Conservation (phyloP, 2,113 vertebrate species). For the Pangasianodon gigas region DNA sequence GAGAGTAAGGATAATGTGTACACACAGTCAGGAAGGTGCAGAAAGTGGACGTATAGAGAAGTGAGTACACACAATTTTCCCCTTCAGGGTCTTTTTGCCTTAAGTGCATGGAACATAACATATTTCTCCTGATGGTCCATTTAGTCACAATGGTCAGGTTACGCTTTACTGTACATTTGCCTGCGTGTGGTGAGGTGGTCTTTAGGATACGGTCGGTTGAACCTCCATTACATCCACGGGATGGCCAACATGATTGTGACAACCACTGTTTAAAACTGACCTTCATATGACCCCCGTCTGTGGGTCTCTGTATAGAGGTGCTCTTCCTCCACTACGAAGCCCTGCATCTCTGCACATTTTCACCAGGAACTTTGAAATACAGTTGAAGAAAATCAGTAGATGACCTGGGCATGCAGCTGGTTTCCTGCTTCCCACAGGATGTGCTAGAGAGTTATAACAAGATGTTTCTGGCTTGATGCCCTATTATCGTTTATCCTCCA, state of each 20-base stretch:
- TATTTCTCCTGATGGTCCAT: constrained; percentile 19
- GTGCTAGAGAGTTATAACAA: constrained; percentile 23
- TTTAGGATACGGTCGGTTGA: neutral
- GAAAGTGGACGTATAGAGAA: neutral
- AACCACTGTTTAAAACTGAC: neutral
- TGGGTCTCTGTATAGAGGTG: neutral
- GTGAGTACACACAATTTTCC: neutral
- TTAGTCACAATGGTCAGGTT: constrained; percentile 28
- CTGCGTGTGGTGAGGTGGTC: constrained; percentile 8
- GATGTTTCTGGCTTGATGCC: constrained; percentile 18
- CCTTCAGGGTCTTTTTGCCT: neutral
- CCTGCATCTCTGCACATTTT: neutral
- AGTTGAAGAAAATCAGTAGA: neutral
- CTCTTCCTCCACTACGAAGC: neutral
- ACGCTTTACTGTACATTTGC: constrained; percentile 1
- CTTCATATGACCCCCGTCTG: constrained; percentile 1
- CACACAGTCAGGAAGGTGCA: neutral
- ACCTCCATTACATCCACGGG: neutral
- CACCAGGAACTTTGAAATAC: constrained; percentile 5
- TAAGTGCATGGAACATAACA: neutral
- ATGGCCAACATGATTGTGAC: constrained; percentile 22
- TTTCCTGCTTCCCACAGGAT: neutral
- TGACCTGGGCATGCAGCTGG: neutral
- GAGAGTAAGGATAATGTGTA: neutral
- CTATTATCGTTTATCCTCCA: constrained; percentile 36